Conservation (phyloP, 2,888 invertebrate genomes). For the Harpalus rubripes region DNA sequence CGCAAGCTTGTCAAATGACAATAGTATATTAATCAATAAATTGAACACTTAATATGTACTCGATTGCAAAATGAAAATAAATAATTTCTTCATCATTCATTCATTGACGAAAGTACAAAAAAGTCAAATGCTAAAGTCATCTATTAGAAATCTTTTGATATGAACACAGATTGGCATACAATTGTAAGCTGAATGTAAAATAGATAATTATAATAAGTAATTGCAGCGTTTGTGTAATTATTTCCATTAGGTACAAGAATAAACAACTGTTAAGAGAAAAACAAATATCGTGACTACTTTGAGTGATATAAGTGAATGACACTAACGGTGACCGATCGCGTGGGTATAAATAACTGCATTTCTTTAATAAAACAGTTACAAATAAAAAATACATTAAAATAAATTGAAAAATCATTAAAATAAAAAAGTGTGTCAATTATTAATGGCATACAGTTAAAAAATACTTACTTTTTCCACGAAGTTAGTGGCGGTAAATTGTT, state of each 20-base stretch:
- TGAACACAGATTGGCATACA: neutral
- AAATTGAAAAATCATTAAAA: too few species aligned
- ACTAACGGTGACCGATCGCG: neutral
- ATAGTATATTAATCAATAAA: too few species aligned
- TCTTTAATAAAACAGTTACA: neutral
- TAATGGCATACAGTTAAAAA: slow-evolving; percentile 28
- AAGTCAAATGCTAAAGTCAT: too few species aligned
- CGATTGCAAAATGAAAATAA: too few species aligned
- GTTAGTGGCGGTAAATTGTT: slow-evolving; percentile 90
- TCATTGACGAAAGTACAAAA: too few species aligned
- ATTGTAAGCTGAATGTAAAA: neutral
- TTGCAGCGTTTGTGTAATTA: slow-evolving; percentile 13
- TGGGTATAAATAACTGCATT: neutral
- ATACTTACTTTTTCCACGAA: slow-evolving; percentile 92
- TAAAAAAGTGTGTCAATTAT: too few species aligned
- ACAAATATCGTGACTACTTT: neutral
- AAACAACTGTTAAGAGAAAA: neutral
- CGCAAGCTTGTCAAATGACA: too few species aligned
- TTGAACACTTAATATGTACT: too few species aligned
- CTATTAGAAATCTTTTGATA: neutral
- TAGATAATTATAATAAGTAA: neutral
- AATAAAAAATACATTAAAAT: neutral
- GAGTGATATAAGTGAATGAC: neutral
- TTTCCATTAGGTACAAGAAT: neutral
- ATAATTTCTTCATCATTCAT: too few species aligned